A percentile compares a stretch with the other conserved stretches of the same genome.
These are phyloP conservation scores for Drosophila tripunctata DNA, from an alignment of 2,888 invertebrate genomes.

Conservation along the genomic window DNA sequence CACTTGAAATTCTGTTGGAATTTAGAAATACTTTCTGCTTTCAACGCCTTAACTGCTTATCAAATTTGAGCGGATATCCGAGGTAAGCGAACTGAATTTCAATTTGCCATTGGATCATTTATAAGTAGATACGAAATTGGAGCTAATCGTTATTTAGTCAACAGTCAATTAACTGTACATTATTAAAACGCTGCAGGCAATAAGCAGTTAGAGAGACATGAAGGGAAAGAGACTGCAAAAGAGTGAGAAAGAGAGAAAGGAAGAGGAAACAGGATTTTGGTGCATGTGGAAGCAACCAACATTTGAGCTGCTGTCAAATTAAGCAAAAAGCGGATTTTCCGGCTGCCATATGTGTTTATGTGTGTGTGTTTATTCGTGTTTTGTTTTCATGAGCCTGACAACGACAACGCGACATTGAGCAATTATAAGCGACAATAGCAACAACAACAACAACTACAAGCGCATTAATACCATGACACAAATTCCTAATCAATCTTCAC, in stretches of 20 bases:
- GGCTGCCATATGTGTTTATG: constrained; percentile 3
- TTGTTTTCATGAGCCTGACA: constrained; percentile 51
- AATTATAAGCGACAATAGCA: constrained; percentile 54
- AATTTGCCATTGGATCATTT: constrained; percentile 6
- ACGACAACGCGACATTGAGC: constrained; percentile 62
- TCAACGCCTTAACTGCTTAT: neutral
- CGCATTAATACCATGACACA: constrained; percentile 69
- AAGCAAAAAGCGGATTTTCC: constrained; percentile 48
- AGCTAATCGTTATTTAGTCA: constrained; percentile 48
- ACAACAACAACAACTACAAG: constrained; percentile 35
- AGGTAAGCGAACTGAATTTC: neutral
- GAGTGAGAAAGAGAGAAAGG: neutral
- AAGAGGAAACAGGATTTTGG: neutral
- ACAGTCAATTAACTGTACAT: constrained; percentile 52
- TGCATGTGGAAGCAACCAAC: constrained; percentile 4
- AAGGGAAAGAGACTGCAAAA: neutral
- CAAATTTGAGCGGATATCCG: neutral
- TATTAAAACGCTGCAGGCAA: constrained; percentile 26
- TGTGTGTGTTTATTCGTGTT: constrained; percentile 11
- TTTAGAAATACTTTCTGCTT: too few species aligned
- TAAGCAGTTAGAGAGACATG: neutral
- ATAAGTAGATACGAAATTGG: constrained; percentile 17
- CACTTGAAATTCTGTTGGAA: too few species aligned
- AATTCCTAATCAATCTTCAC: constrained; percentile 75
- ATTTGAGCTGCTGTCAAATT: constrained; percentile 56